These are phyloP conservation scores for Dendrocincla tyrannina DNA, from an alignment of 2,797 vertebrate genomes.

Conservation along the genomic window DNA sequence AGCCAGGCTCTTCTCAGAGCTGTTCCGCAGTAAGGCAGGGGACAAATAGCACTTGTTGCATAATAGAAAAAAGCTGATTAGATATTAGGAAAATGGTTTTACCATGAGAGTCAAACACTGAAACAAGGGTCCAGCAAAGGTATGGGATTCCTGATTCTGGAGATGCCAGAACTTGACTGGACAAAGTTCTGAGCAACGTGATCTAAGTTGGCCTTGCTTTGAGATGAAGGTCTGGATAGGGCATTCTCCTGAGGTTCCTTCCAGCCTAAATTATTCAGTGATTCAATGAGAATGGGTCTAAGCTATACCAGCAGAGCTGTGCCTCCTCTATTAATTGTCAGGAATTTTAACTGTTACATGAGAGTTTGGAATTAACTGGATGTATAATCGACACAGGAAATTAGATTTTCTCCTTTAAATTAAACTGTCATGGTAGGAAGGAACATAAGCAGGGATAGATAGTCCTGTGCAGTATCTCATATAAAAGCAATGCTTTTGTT, in stretches of 20 bases:
- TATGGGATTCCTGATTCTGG: not conserved
- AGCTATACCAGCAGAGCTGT: not conserved
- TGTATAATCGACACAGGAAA: conserved; percentile 43
- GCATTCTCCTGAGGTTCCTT: not conserved
- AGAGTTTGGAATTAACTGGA: conserved; percentile 40
- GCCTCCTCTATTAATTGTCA: conserved; percentile 6
- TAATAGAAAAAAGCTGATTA: not conserved
- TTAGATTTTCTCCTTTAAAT: conserved; percentile 63
- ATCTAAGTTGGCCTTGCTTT: not conserved
- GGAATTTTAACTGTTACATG: conserved; percentile 28
- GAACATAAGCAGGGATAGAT: not conserved
- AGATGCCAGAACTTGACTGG: not conserved
- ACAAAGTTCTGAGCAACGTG: not conserved
- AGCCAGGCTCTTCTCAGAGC: not conserved
- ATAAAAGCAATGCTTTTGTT: not conserved
- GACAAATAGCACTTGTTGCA: not conserved
- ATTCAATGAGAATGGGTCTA: not conserved
- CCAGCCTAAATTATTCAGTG: not conserved
- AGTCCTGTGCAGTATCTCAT: not conserved
- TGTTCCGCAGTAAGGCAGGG: not conserved
- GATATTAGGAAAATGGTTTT: not conserved
- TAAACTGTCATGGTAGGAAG: conserved; percentile 33
- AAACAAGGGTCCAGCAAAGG: not conserved
- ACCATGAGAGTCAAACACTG: not conserved
- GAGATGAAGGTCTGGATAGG: not conserved